Base-by-base conservation (phyloP, 2,888 invertebrate species). In the Abscondita cerata region DNA sequence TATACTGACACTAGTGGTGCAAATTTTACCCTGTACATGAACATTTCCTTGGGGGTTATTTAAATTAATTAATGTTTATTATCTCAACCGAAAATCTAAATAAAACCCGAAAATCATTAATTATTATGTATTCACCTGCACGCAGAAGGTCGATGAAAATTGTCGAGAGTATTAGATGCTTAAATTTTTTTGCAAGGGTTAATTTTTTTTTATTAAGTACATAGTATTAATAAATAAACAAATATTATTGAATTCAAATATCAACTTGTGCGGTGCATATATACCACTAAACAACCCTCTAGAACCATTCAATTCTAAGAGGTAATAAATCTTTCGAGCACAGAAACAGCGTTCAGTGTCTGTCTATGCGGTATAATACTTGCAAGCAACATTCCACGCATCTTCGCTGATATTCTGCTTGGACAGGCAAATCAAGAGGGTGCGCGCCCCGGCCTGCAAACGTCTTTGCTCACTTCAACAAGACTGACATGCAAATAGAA, bases 251-350 rank as follows among this genome's bases (percentile, higher is more conserved):
- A 44, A 44, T 44, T 62, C 76, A 76, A 76, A 75, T 74, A 73
- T 74, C 70, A 75, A 78, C 77, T 77, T 78, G 77, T 78, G 76
- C 73, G 76, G 74, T 76, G 73, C 74, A 62, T 62, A 57, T 62
- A 75, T 75, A 78, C 76, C 76, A 75, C 76, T 73, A 74, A 75
- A 75, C 76, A 77, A 75, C 74, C 76, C 74, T 76, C 71, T 75
- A 76, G 74, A 77, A 72, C 75, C 77, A 73, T 76, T 77, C 75
- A 73, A 70, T 70, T 73, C 74, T 72, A 74, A 72, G 71, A 74
- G 72, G 74, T 69, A 73, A 78, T 78, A 78, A 78, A 78, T 78
- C 78, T 78, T 76, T 68, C 65, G 60, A 62, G 64, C 60, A 63
- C 61, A 66, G 55, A 67, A 61, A 65, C 65, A 65, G 66, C 70